Evolutionary conservation across 2,797 vertebrate genomes (phyloP).

Genomic region (Tokudaia tokunoshimensis): DNA sequence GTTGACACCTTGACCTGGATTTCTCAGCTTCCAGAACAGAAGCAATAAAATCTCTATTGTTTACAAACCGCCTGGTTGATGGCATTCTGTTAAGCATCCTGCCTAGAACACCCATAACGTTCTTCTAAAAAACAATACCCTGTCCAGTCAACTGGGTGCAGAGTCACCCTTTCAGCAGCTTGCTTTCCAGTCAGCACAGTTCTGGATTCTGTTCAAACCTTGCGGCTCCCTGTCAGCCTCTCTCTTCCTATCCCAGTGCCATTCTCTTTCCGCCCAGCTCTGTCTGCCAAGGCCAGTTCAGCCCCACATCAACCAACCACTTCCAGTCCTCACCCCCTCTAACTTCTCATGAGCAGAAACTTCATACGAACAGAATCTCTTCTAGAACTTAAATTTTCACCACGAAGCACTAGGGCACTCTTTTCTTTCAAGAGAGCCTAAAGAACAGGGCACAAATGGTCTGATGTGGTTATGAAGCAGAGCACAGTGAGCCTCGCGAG

Average conservation of each 20-base stretch:
- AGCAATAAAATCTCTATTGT: not conserved
- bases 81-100: not conserved
- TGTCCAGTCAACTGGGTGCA: not conserved
- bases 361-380: slow-evolving; percentile 15
- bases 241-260: not conserved
- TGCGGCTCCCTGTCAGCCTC: not conserved
- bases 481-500: not conserved
- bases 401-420: slow-evolving; percentile 81
- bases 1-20: not conserved
- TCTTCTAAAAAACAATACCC: not conserved
- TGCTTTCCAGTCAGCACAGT: not conserved
- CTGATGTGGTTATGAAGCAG: slow-evolving; percentile 40
- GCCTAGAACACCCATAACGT: not conserved
- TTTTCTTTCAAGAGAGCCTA: slow-evolving; percentile 41
- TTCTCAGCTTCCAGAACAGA: not conserved
- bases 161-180: not conserved
- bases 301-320: not conserved
- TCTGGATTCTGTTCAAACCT: slow-evolving; percentile 45
- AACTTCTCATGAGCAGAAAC: not conserved
- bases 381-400: slow-evolving; percentile 70
- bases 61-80: not conserved
- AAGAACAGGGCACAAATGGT: slow-evolving; percentile 20
- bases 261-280: slow-evolving; percentile 32
- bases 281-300: not conserved
- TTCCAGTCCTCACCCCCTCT: not conserved